Conservation (phyloP, 2,888 invertebrate species). For the Ectobius pallidus region DNA sequence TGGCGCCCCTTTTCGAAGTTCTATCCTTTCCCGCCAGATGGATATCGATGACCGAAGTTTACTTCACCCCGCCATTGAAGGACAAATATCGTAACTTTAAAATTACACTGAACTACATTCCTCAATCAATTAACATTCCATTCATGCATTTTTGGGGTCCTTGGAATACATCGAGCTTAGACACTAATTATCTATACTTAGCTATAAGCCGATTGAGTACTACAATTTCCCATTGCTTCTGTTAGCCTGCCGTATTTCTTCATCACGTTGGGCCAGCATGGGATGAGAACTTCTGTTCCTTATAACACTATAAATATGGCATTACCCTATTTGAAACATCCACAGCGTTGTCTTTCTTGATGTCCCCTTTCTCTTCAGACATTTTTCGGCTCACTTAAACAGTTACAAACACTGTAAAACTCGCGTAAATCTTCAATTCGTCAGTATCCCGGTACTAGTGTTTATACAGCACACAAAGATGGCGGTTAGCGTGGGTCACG, state of each 20-base stretch:
- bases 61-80: slow-evolving; percentile 50
- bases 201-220: neutral
- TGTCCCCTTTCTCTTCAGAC: slow-evolving; percentile 55
- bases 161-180: neutral
- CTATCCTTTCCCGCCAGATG: slow-evolving; percentile 45
- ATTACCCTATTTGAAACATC: slow-evolving; percentile 55
- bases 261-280: slow-evolving; percentile 45
- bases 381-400: slow-evolving; percentile 51
- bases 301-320: slow-evolving; percentile 39
- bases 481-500: slow-evolving; percentile 69
- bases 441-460: slow-evolving; percentile 49
- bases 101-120: slow-evolving; percentile 39
- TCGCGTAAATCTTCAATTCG: slow-evolving; percentile 42
- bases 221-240: slow-evolving; percentile 28
- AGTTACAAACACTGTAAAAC: slow-evolving; percentile 54
- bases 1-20: slow-evolving; percentile 41
- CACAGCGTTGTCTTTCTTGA: slow-evolving; percentile 55
- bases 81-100: slow-evolving; percentile 52
- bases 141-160: neutral
- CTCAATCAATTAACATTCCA: slow-evolving; percentile 18
- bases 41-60: slow-evolving; percentile 42
- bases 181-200: neutral
- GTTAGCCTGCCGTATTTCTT: slow-evolving; percentile 42
- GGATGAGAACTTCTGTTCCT: slow-evolving; percentile 34
- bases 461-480: slow-evolving; percentile 64